These are phyloP conservation scores for Medauroidea extradentata DNA, from an alignment of 1,140 invertebrate genomes.

Conservation along the genomic window DNA sequence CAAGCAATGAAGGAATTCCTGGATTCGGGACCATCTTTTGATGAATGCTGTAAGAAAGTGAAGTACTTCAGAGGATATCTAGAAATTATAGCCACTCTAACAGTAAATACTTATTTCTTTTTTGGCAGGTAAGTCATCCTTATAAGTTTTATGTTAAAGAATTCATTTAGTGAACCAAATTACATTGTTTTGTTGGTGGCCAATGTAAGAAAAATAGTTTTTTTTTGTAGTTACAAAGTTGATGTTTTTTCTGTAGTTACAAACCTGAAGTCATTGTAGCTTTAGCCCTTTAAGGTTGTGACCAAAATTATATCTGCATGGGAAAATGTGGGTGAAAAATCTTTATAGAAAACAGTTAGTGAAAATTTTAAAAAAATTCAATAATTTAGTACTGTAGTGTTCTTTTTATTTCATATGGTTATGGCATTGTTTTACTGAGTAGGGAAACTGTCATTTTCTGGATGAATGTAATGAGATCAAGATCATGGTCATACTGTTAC, in stretches of 20 bases:
- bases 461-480: too few species aligned
- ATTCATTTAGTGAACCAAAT: neutral
- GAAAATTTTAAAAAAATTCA: too few species aligned
- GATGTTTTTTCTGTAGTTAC: neutral
- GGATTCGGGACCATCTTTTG: constrained; percentile 44
- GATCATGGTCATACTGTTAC: too few species aligned
- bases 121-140: constrained; percentile 15
- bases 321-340: too few species aligned
- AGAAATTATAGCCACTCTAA: neutral
- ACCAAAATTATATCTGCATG: too few species aligned
- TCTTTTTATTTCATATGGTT: too few species aligned
- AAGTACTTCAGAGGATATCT: neutral
- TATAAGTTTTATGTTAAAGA: neutral
- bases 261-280: neutral
- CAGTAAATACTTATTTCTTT: constrained; percentile 14
- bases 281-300: neutral
- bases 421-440: too few species aligned
- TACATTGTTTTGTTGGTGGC: neutral
- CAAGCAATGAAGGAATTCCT: constrained; percentile 42
- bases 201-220: neutral
- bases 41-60: constrained; percentile 16
- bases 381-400: too few species aligned
- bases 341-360: too few species aligned
- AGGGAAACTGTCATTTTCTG: too few species aligned
- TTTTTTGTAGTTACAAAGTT: neutral